phyloP scores from a whole-genome alignment of 2,888 invertebrate genomes.

The Adineta ricciae region DNA sequence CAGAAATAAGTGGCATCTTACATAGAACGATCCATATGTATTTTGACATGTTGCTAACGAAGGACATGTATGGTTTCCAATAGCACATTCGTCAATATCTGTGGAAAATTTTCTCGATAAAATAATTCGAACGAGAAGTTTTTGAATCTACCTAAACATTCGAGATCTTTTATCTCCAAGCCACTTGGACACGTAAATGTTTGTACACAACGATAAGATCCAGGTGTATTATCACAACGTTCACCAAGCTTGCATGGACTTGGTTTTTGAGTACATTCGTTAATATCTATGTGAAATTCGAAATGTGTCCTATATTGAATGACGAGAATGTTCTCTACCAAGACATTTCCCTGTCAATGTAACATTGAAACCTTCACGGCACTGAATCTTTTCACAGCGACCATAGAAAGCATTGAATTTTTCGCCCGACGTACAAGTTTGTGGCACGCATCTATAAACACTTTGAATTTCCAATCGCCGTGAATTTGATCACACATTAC shows the following conservation, averaged over 20 bases:
- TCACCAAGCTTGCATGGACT: slow-evolving; percentile 28
- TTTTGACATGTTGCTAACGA: slow-evolving; percentile 28
- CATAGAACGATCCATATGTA: slow-evolving; percentile 16
- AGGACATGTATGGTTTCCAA: slow-evolving; percentile 31
- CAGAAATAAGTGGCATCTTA: background rate
- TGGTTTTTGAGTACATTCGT: slow-evolving; percentile 29
- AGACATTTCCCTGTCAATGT: slow-evolving; percentile 24
- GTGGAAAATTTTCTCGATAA: background rate
- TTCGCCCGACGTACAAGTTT: slow-evolving; percentile 25
- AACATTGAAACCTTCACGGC: slow-evolving; percentile 24
- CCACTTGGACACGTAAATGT: slow-evolving; percentile 25
- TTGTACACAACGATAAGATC: slow-evolving; percentile 27
- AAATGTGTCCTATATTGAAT: background rate
- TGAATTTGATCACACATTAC: background rate
- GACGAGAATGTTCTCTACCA: background rate
- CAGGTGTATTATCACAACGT: slow-evolving; percentile 32
- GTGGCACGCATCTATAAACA: slow-evolving; percentile 21
- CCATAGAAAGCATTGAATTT: slow-evolving; percentile 26
- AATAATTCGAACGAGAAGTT: background rate
- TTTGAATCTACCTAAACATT: slow-evolving; percentile 26
- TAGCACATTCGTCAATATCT: slow-evolving; percentile 34
- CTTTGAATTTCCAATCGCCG: too few species aligned
- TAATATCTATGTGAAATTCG: background rate
- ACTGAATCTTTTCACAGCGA: slow-evolving; percentile 32
- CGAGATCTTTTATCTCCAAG: slow-evolving; percentile 13